Evolutionary conservation across 2,113 vertebrate species (phyloP), one percentile per base, ranked within the genome.

Genomic region (Chloropsis hardwickii): DNA sequence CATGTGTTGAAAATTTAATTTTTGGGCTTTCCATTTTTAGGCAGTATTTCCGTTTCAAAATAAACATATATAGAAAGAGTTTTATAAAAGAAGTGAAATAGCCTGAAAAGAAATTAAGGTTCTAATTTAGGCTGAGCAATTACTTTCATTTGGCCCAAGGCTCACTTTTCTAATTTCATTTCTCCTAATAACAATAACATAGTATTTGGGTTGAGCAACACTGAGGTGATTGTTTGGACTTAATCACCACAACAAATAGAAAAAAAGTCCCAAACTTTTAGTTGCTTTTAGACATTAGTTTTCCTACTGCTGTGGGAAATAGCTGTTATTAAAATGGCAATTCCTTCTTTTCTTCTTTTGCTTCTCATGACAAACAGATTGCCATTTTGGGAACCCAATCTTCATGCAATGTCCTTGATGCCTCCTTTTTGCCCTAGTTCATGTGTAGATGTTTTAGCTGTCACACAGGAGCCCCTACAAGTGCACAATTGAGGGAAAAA

Each of bases 401-500:
- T 56, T 29, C 7, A 5, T 25, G 18, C 0, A 0, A 17, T n/a
- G 20, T 45, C 25, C 37, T 88, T 45, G 12, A 33, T 48, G 86
- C 14, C 13, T 86, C 16, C 37, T 57, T 86, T 88, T 64, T 23
- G 29, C 21, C 14, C 20, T 23, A 1, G 22, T 31, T 58, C 56
- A 6, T 15, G 10, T 28, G 39, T 13, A 45, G 40, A 11, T 54
- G 7, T 25, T 67, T 40, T 25, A 25, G 18, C n/a, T 77, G 28
- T 67, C 53, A 64, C 40, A 18, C 24, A 31, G 57, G 14, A 86
- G 11, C 37, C 14, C 47, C 23, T 50, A 47, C 4, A 48, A 69
- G 27, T 0, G 0, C 15, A 27, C 1, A 12, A 2, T 7, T 45
- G 31, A 66, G 42, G 47, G 11, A 31, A 37, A 5, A 10, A 81